phyloP scores from a whole-genome alignment of 64 coral and sea anemone genomes.

The Orbicella faveolata region DNA sequence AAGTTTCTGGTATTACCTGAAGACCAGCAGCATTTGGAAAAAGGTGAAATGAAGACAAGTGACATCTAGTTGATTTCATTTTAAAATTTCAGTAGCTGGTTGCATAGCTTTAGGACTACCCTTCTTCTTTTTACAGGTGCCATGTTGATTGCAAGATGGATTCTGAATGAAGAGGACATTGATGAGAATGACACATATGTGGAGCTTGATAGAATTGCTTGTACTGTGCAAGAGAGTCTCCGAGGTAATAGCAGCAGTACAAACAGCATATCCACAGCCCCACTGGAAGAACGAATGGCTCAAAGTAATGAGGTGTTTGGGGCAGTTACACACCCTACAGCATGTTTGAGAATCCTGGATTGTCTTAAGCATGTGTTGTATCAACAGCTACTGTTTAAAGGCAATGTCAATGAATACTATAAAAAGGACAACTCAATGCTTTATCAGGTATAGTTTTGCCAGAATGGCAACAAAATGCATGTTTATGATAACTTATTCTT shows the following conservation, averaged over 20 bases:
- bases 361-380: conserved; percentile 76
- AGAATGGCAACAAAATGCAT: no score
- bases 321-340: conserved; percentile 13
- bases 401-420: conserved; percentile 80
- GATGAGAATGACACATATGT: conserved; percentile 28
- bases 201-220: conserved; percentile 57
- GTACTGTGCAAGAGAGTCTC: conserved; percentile 64
- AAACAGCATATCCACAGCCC: background rate
- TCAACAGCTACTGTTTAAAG: conserved; percentile 60
- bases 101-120: background rate
- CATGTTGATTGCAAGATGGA: conserved; percentile 84
- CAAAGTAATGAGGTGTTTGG: background rate
- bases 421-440: conserved; percentile 81
- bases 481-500: background rate
- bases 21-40: conserved; percentile 65
- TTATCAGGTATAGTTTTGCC: conserved; percentile 59
- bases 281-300: background rate
- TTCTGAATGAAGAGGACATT: conserved; percentile 65
- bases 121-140: conserved; percentile 43
- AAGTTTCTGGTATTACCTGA: conserved; percentile 59
- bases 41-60: conserved; percentile 35
- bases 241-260: background rate
- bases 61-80: no score
- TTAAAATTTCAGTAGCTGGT: background rate
- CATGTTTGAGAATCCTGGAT: conserved; percentile 48